A percentile compares a stretch with the other conserved stretches of the same genome.
Conservation (phyloP, 2,888 invertebrate species). For the Amphimallon solstitiale region DNA sequence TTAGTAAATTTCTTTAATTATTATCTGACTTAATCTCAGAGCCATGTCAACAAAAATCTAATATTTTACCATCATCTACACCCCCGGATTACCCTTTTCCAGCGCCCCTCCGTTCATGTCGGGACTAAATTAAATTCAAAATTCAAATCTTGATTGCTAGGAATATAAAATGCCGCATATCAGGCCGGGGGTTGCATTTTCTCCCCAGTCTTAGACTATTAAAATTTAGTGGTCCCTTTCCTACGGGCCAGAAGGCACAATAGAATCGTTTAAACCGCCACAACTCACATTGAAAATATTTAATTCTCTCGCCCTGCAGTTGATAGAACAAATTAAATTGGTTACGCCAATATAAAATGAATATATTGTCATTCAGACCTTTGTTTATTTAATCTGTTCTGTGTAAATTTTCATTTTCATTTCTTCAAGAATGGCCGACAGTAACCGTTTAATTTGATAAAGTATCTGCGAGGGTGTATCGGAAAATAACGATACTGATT, state of each 20-base stretch:
- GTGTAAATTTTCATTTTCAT: too few species aligned
- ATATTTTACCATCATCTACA: neutral
- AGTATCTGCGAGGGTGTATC: too few species aligned
- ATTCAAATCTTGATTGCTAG: conserved; percentile 49
- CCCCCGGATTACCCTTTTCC: neutral
- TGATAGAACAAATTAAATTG: conserved; percentile 58
- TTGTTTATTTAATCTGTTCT: too few species aligned
- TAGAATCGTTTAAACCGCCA: conserved; percentile 51
- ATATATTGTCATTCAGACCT: too few species aligned
- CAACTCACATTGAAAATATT: conserved; percentile 56
- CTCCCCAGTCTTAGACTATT: conserved; percentile 9
- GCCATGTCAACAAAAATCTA: conserved; percentile 33
- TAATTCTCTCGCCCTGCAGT: conserved; percentile 51
- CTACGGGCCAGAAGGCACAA: neutral
- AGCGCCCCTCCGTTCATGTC: conserved; percentile 41
- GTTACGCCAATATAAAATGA: conserved; percentile 52
- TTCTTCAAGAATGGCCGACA: too few species aligned
- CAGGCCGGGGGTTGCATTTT: neutral
- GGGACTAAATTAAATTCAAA: conserved; percentile 50
- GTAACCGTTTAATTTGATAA: too few species aligned
- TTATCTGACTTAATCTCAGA: neutral
- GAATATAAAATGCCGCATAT: conserved; percentile 32
- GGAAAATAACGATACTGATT: too few species aligned
- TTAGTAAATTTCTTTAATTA: conserved; percentile 42
- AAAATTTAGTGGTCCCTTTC: conserved; percentile 29